Base-by-base conservation (phyloP, 2,113 vertebrate species). In the Albula glossodonta region DNA sequence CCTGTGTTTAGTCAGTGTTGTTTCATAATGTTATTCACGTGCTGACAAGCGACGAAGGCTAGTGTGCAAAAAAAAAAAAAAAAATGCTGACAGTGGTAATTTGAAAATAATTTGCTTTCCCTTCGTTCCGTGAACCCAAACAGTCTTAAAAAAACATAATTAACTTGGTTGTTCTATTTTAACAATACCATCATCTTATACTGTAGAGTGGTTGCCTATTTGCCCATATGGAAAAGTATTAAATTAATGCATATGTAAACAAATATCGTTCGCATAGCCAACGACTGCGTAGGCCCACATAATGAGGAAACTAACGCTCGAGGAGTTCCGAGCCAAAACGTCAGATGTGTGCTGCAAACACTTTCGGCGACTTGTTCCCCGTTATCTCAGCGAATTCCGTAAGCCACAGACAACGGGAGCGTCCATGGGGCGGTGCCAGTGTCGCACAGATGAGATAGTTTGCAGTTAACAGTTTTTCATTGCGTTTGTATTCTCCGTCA, bases 391-490 rank as follows among this genome's bases (percentile, higher is more conserved):
- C 78, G 78, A 49, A 79, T 79, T 49, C 41, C 17, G 12, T 50
- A 79, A 50, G 6, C 41, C 49, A 11, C 13, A 79, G 78, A 79
- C 49, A 50, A 70, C 78, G 41, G 41, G 48, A 79, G 78, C 78
- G 78, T 25, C 41, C 78, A 49, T 48, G 49, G 78, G 78, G 78
- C 78, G 49, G 78, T 79, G 78, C 15, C 78, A 79, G 10, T 79
- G 41, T 50, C 41, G 78, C 41, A 79, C 49, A 50, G 48, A 79
- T 79, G 12, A 79, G 13, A 79, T 4, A 49, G 78, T 49, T 79
- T 50, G 49, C 78, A 49, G 78, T 48, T 49, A 79, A 79, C 49
- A 17, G 49, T 79, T 79, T 79, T 48, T 79, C 78, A 79, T 79
- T 79, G n/a, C 31, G 5, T 17, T 79, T 8, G 48, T 79, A 15